Evolutionary conservation across 1,140 invertebrate genomes (phyloP).

Genomic region (fruit fly (Drosophila melanogaster)): Release_6_plus_ISO1_MT NC_004354.4:9530501-9531000

Average conservation of each 20-base stretch:
- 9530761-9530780: slow-evolving; percentile 18
- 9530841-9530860: slow-evolving; percentile 11
- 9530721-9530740: slow-evolving; percentile 41
- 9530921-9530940: slow-evolving; percentile 9
- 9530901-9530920: slow-evolving; percentile 23
- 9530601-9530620: slow-evolving; percentile 31
- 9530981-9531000: neutral
- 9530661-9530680: slow-evolving; percentile 3
- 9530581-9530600: slow-evolving; percentile 11
- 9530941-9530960: neutral
- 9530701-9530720: slow-evolving; percentile 21
- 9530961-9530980: neutral
- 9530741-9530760: slow-evolving; percentile 29
- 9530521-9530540: slow-evolving; percentile 27
- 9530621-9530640: slow-evolving; percentile 32
- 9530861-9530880: neutral
- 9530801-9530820: slow-evolving; percentile 2
- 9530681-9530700: slow-evolving; percentile 9
- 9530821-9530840: slow-evolving; percentile 47
- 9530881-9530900: slow-evolving; percentile 6
- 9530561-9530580: neutral
- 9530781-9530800: slow-evolving; percentile 24
- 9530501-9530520: slow-evolving; percentile 19
- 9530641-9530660: slow-evolving; percentile 16
- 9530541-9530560: slow-evolving; percentile 1